phyloP scores from a whole-genome alignment of 1,140 invertebrate species.

The Zaprionus davidi region DNA sequence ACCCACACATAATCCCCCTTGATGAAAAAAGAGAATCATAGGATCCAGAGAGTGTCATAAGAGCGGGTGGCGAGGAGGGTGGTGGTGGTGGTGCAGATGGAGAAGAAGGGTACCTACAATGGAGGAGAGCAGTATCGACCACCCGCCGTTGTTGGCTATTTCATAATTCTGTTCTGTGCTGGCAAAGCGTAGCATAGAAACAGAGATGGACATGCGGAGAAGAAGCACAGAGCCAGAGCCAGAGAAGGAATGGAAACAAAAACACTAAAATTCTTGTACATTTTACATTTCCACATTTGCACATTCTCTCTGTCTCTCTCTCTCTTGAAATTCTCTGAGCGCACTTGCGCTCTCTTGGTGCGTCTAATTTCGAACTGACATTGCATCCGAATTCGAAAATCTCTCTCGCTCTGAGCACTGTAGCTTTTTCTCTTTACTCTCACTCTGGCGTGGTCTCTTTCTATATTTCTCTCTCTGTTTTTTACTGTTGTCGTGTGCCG shows the following conservation, averaged over 20 bases:
- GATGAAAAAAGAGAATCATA: neutral
- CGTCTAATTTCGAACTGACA: slow-evolving; percentile 45
- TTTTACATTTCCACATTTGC: slow-evolving; percentile 51
- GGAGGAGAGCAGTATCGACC: slow-evolving; percentile 18
- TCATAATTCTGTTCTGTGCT: slow-evolving; percentile 65
- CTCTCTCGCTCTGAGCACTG: slow-evolving; percentile 9
- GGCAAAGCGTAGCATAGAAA: slow-evolving; percentile 33
- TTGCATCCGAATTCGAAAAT: slow-evolving; percentile 60
- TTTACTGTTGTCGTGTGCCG: slow-evolving; percentile 47
- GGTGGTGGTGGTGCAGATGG: neutral
- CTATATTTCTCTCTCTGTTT: slow-evolving; percentile 6
- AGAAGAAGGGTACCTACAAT: slow-evolving; percentile 3
- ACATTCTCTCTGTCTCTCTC: slow-evolving; percentile 43
- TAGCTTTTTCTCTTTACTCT: slow-evolving; percentile 4
- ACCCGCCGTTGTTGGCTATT: slow-evolving; percentile 61
- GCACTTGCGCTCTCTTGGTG: slow-evolving; percentile 6
- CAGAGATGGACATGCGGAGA: slow-evolving; percentile 25
- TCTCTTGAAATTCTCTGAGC: neutral
- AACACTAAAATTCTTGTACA: slow-evolving; percentile 31
- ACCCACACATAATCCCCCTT: slow-evolving; percentile 25
- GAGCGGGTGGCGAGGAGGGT: neutral
- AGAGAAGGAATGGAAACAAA: slow-evolving; percentile 56
- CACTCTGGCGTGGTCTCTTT: neutral
- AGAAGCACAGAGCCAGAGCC: slow-evolving; percentile 7
- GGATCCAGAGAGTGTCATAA: slow-evolving; percentile 22